Base-by-base conservation (phyloP, 2,113 vertebrate genomes). In the Ictalurus furcatus region DNA sequence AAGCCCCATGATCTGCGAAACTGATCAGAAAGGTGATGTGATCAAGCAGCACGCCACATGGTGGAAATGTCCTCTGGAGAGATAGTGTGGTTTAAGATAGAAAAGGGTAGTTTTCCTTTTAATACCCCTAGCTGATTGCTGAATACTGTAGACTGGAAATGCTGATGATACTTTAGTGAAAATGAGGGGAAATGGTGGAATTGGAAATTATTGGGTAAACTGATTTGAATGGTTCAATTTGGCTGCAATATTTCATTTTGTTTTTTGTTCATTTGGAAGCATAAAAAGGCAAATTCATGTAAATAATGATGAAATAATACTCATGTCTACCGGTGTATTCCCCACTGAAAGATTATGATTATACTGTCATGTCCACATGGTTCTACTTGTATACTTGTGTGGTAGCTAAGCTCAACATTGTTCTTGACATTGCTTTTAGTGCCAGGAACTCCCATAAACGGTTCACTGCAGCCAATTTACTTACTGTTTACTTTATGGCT, bases 381-480 rank as follows among this genome's bases (percentile, higher is more conserved):
- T 13, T 61, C 44, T 86, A 59, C 40, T 25, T 69, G 28, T 17
- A 19, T 25, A 61, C 8, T 61, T 85, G 52, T 54, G 69, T 13
- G 69, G 85, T 63, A 79, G n/a, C 89, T 40, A 56, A 76, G 85
- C 85, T 52, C 67, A 85, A 81, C 89, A 54, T 88, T 91, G 78
- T 89, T 89, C 86, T 83, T 71, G 79, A 79, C 69, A 74, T n/a
- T 84, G 86, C 85, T 84, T 90, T 89, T 86, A 86, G 63, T 86
- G 87, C 83, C 80, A 87, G 73, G 76, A 89, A 91, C 86, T 91
- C 87, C 87, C 67, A 92, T 91, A 91, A 92, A 92, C 89, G 83
- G 89, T 92, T 93, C 92, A 87, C 87, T 89, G 88, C 76, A 90
- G 91, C 89, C 88, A 93, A 90, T 91, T 88, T 93, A 91, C 89